Evolutionary conservation across 2,113 vertebrate species (phyloP).

Genomic region (Chrysemys picta): DNA sequence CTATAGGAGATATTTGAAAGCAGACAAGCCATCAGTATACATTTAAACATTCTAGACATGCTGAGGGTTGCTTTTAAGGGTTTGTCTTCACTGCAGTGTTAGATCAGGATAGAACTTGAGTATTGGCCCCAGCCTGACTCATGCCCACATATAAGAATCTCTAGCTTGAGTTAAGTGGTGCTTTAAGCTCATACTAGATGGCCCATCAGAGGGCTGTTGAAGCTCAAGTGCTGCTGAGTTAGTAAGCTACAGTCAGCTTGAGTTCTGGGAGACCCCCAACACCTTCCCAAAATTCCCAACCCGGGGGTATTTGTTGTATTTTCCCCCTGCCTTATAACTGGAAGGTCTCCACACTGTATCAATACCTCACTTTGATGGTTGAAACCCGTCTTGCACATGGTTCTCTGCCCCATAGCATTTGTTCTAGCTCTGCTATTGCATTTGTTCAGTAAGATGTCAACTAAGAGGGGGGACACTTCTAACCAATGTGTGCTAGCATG

Average conservation of each 20-base stretch:
- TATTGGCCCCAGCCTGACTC: not conserved
- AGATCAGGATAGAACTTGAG: fast-evolving
- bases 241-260: not conserved
- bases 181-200: not conserved
- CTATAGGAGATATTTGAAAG: not conserved
- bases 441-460: not conserved
- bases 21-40: not conserved
- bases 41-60: not conserved
- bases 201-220: not conserved
- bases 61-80: not conserved
- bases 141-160: not conserved
- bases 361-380: not conserved
- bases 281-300: not conserved
- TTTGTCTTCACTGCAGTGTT: not conserved
- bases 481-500: not conserved
- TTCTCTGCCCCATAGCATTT: not conserved
- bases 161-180: not conserved
- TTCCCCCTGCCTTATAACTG: not conserved
- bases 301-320: not conserved
- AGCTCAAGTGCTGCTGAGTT: not conserved
- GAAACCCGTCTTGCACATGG: not conserved
- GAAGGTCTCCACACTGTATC: not conserved
- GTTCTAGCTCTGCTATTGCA: not conserved
- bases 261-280: fast-evolving
- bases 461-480: not conserved